Conservation (phyloP, 2,113 vertebrate genomes). For the Corythaeola cristata region DNA sequence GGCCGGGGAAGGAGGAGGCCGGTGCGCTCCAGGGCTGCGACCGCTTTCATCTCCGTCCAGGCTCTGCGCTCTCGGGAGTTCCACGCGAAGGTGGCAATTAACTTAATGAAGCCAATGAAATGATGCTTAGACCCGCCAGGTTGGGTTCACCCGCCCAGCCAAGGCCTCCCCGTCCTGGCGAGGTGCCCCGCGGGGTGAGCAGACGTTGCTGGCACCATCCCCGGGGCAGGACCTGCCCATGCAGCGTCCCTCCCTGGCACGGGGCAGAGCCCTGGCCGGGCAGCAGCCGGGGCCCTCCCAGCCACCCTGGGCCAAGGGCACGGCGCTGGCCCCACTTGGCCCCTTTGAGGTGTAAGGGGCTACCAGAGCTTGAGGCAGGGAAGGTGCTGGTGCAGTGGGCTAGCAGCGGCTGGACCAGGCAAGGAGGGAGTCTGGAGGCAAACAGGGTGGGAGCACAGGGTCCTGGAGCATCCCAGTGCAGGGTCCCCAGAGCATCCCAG, state of each 20-base stretch:
- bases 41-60: slow-evolving; percentile 56
- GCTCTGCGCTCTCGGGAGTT: not conserved
- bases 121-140: not conserved
- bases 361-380: not conserved
- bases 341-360: not conserved
- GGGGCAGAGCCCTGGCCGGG: not conserved
- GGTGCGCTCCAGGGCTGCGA: not conserved
- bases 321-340: not conserved
- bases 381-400: not conserved
- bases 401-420: not conserved
- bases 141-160: not conserved
- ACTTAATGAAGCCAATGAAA: slow-evolving; percentile 47
- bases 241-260: not conserved
- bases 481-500: not conserved
- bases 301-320: accelerated
- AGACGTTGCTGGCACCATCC: not conserved
- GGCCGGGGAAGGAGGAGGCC: not conserved
- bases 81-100: slow-evolving; percentile 1
- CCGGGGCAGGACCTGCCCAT: not conserved
- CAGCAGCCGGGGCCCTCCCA: not conserved
- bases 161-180: not conserved
- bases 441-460: not conserved
- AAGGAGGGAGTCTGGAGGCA: not conserved
- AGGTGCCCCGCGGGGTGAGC: not conserved
- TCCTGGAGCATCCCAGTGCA: not conserved